These are phyloP conservation scores for Lepidocolaptes lacrymiger DNA, from an alignment of 2,797 vertebrate species.

Conservation along the genomic window DNA sequence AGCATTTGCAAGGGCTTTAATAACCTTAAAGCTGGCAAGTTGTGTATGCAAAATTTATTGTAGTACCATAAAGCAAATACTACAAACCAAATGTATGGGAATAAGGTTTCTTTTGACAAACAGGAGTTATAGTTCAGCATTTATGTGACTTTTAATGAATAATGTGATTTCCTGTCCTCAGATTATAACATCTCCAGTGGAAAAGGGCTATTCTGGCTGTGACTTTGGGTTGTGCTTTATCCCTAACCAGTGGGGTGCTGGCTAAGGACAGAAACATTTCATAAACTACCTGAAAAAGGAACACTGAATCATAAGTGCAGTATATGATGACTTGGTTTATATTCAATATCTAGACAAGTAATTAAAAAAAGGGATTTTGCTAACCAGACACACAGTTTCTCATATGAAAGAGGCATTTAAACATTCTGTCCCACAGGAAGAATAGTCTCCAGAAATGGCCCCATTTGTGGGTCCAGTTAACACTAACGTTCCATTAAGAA, in stretches of 20 bases:
- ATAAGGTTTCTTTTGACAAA: background rate
- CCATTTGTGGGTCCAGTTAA: background rate
- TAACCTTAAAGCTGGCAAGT: background rate
- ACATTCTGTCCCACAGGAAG: background rate
- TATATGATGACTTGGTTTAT: background rate
- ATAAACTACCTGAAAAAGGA: background rate
- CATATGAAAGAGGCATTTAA: background rate
- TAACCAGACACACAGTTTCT: background rate
- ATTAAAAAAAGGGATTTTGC: background rate
- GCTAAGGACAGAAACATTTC: background rate
- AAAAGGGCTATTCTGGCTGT: background rate
- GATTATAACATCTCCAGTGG: background rate
- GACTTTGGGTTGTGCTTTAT: background rate
- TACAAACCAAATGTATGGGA: background rate
- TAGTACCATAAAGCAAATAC: background rate
- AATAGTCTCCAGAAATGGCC: background rate
- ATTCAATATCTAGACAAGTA: background rate
- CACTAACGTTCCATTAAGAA: background rate
- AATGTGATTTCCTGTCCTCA: background rate
- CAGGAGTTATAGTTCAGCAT: background rate
- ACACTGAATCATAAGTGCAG: background rate
- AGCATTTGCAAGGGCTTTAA: slow-evolving; percentile 24
- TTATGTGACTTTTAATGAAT: background rate
- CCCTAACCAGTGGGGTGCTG: background rate
- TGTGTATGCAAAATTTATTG: background rate